phyloP scores from a whole-genome alignment of 2,113 vertebrate genomes.

The Tympanuchus pallidicinctus region DNA sequence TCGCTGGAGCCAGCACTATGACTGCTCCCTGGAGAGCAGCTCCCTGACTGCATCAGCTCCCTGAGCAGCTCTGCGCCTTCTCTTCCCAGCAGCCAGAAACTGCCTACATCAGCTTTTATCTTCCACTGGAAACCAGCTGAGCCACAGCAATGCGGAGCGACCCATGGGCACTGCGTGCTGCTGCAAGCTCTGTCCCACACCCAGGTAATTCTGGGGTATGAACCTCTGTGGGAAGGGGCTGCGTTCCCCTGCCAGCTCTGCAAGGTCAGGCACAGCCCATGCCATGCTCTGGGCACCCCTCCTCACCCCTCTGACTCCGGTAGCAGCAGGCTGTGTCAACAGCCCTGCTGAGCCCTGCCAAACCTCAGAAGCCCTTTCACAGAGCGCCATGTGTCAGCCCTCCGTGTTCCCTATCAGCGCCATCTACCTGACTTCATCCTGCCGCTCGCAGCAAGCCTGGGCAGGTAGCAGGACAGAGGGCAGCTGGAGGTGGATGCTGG shows the following conservation, averaged over 20 bases:
- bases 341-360: neutral
- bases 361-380: slow-evolving; percentile 29
- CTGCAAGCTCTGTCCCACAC: neutral
- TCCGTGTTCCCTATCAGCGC: accelerated
- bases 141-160: neutral
- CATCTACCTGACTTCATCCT: neutral
- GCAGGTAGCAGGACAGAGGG: neutral
- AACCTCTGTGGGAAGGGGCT: neutral
- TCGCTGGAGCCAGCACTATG: neutral
- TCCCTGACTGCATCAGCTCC: neutral
- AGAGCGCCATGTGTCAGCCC: neutral
- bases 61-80: neutral
- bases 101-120: neutral
- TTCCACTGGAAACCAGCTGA: neutral
- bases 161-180: neutral
- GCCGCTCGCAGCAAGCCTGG: neutral
- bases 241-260: too few species aligned
- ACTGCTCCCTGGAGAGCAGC: neutral
- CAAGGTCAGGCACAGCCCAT: neutral
- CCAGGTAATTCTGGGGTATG: neutral
- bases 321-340: neutral
- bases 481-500: neutral
- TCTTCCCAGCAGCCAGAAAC: neutral
- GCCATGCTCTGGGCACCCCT: neutral
- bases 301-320: accelerated